Evolutionary conservation across 2,797 vertebrate genomes (phyloP), one percentile per base, ranked within the genome.

Genomic region (Cephalopachus bancanus): DNA sequence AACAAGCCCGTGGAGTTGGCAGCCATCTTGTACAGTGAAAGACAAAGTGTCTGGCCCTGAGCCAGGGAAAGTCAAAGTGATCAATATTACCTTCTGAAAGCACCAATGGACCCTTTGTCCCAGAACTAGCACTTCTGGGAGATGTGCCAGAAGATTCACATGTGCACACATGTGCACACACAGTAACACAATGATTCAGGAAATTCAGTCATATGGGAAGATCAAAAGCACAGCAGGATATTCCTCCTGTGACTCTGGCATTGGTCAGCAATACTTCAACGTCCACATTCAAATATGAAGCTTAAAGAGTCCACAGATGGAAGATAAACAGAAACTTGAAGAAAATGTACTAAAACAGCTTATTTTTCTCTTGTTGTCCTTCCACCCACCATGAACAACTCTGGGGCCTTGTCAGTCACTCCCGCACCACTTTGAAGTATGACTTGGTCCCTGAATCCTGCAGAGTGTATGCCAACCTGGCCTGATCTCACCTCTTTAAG

Each of bases 181-280:
- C 67, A 89, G 93, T 65, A 93, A 96, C 96, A 89, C 22, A 94
- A 89, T 87, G 96, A 96, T 94, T 94, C 96, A 97, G 97, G 98
- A 98, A 97, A 92, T 84, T 75, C 59, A 96, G 93, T 97, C 97
- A 96, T 92, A 94, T 90, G 97, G 97, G 95, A 96, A 98, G 98
- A 98, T 98, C 96, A 98, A 97, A 98, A 91, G 96, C 97, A 96
- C 97, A 89, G 97, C 93, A 89, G 96, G 97, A 49, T 83, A 15
- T 93, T 97, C 93, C 96, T 97, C 93, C 96, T 91, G 96, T 86
- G 91, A 93, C 96, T 97, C 97, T 89, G 96, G 93, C 94, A 71
- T 80, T 95, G 98, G 97, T 96, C 97, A 98, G 96, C 96, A 95
- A 94, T 97, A 69, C 97, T 97, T 96, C 97, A 97, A 67, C 65